Percentiles rank a stretch among this genome's conserved stretches.
Conservation (phyloP, 2,113 vertebrate species). For the Labeo catla region DNA sequence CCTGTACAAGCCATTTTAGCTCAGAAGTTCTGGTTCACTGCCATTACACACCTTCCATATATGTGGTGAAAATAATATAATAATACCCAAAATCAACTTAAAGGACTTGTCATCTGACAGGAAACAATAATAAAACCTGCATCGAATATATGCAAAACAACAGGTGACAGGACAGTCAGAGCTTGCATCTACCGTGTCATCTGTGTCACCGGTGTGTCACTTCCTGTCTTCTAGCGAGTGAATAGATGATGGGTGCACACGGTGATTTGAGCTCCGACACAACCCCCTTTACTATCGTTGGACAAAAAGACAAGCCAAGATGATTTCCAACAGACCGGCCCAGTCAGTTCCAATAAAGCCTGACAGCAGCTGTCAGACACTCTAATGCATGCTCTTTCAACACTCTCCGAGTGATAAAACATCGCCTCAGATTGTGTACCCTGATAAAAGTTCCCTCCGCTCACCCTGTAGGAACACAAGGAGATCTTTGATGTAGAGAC, state of each 20-base stretch:
- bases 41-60: not conserved
- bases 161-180: constrained; percentile 24
- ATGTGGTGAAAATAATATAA: not conserved
- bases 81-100: not conserved
- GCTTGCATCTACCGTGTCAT: not conserved
- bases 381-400: constrained; percentile 69
- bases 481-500: constrained; percentile 69
- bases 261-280: constrained; percentile 44
- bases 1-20: not conserved
- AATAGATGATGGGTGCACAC: constrained; percentile 15
- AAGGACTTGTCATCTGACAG: constrained; percentile 28
- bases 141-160: constrained; percentile 20
- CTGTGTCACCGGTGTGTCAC: constrained; percentile 10
- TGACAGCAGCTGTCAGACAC: constrained; percentile 59
- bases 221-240: constrained; percentile 31
- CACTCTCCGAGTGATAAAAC: constrained; percentile 62
- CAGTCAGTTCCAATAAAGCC: constrained; percentile 61
- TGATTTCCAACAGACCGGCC: constrained; percentile 54
- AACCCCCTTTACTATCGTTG: constrained; percentile 37
- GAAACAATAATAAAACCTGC: constrained; percentile 33
- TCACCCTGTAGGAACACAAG: constrained; percentile 66
- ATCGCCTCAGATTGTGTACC: constrained; percentile 64
- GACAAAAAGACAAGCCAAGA: constrained; percentile 55
- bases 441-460: constrained; percentile 70
- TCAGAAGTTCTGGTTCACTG: not conserved